These are phyloP conservation scores for Amaurobius ferox DNA, from an alignment of 2,888 invertebrate species.

Conservation along the genomic window DNA sequence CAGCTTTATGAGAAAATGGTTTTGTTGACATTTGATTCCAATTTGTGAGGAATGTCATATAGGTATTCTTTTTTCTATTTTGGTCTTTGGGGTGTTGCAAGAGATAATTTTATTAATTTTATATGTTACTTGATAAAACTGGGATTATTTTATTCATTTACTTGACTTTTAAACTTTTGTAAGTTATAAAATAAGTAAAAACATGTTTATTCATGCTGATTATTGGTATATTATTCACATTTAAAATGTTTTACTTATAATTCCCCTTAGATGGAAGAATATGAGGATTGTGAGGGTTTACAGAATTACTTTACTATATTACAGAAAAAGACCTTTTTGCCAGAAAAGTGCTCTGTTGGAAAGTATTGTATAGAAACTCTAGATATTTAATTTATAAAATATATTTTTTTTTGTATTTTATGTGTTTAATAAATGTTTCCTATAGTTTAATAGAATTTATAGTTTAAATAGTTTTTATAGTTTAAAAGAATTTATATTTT, in stretches of 20 bases:
- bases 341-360: slow-evolving; percentile 13
- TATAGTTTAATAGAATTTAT: too few species aligned
- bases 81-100: too few species aligned
- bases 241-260: not conserved
- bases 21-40: too few species aligned
- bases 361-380: slow-evolving; percentile 56
- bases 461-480: too few species aligned
- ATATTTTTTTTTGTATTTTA: not conserved
- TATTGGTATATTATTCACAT: not conserved
- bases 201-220: not conserved
- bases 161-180: not conserved
- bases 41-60: too few species aligned
- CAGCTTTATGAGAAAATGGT: too few species aligned
- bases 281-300: slow-evolving; percentile 40
- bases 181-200: not conserved
- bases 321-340: slow-evolving; percentile 28
- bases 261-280: slow-evolving; percentile 37
- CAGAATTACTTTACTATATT: slow-evolving; percentile 12
- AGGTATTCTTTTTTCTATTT: too few species aligned
- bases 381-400: slow-evolving; percentile 13
- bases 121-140: too few species aligned
- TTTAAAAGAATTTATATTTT: too few species aligned
- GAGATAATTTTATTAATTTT: too few species aligned
- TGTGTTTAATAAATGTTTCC: too few species aligned
- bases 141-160: too few species aligned